Evolutionary conservation across 2,113 vertebrate species (phyloP).

Genomic region (Cygnus atratus): DNA sequence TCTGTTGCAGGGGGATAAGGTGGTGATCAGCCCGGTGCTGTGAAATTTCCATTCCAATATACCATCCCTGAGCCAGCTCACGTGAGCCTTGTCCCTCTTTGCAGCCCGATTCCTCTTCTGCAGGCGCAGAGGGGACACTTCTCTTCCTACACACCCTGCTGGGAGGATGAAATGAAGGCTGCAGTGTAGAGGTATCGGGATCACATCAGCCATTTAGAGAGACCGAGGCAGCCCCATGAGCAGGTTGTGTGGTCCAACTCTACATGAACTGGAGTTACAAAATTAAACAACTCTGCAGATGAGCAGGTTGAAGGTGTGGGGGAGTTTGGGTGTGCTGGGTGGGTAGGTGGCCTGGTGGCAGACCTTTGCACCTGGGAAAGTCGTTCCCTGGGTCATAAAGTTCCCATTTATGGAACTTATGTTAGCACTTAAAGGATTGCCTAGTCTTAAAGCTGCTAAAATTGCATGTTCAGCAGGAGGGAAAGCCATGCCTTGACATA

Average conservation of each 20-base stretch:
- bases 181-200: not conserved
- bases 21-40: not conserved
- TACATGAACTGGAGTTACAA: not conserved
- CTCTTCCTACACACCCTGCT: not conserved
- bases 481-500: not conserved
- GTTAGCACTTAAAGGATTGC: slow-evolving; percentile 3
- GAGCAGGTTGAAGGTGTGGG: not conserved
- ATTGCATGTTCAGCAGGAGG: not conserved
- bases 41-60: not conserved
- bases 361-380: not conserved
- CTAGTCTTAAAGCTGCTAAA: slow-evolving; percentile 10
- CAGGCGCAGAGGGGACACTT: not conserved
- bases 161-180: not conserved
- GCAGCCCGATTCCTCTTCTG: not conserved
- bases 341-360: not conserved
- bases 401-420: slow-evolving; percentile 23
- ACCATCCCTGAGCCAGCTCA: not conserved
- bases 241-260: not conserved
- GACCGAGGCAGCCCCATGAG: fast-evolving
- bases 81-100: not conserved
- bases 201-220: not conserved
- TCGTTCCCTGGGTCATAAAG: not conserved
- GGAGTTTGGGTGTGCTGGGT: not conserved
- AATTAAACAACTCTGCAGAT: not conserved
- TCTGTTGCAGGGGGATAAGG: not conserved